Evolutionary conservation across 1,140 invertebrate genomes (phyloP).

Genomic region (Conus ventricosus): DNA sequence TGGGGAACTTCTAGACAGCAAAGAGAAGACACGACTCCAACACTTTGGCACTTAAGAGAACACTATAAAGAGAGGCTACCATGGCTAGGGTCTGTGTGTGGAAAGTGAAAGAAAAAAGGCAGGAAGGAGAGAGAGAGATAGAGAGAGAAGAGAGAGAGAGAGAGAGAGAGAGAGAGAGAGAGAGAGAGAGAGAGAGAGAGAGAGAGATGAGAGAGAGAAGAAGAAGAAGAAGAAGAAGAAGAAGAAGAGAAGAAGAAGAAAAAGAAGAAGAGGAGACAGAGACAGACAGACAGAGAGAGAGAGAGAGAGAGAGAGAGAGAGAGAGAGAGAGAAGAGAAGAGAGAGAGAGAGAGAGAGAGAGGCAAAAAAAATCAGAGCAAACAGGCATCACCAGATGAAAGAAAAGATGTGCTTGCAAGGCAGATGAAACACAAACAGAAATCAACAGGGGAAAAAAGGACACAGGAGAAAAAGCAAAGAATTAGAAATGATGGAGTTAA

Average conservation of each 20-base stretch:
- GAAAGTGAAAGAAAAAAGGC: not conserved
- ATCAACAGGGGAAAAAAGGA: not conserved
- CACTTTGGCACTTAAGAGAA: not conserved
- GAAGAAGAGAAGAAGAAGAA: not conserved
- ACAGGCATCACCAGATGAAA: not conserved
- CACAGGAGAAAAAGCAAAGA: not conserved
- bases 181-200: not conserved
- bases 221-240: too few relatives aligned
- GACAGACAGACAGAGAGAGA: not conserved
- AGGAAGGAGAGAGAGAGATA: not conserved
- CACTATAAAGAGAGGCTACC: not conserved
- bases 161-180: not conserved
- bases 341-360: not conserved
- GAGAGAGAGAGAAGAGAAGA: not conserved
- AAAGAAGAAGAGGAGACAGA: too few relatives aligned
- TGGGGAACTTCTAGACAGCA: too few relatives aligned
- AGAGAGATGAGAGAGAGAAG: not conserved
- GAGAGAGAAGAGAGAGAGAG: not conserved
- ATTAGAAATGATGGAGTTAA: too few relatives aligned
- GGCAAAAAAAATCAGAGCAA: not conserved
- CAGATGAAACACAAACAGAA: too few relatives aligned
- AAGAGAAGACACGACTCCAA: too few relatives aligned
- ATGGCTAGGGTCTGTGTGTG: too few relatives aligned
- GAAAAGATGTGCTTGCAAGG: too few relatives aligned
- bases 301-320: constrained; percentile 2